phyloP scores from a whole-genome alignment of 2,888 invertebrate species.

The Opisthograptis luteolata region DNA sequence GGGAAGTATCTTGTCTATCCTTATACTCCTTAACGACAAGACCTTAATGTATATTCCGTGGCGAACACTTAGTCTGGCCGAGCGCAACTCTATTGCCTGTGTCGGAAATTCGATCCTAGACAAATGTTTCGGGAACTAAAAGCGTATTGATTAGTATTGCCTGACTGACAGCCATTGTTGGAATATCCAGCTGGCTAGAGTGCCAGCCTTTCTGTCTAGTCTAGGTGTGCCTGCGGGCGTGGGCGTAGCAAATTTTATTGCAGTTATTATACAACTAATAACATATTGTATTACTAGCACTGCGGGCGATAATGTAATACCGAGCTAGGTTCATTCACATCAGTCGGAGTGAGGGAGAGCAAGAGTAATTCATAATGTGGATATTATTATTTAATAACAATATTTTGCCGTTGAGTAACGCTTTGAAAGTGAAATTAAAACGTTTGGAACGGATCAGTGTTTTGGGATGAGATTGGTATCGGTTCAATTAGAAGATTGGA shows the following conservation, averaged over 20 bases:
- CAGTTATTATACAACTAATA: slow-evolving; percentile 48
- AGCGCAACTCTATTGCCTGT: slow-evolving; percentile 31
- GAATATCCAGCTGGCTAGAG: slow-evolving; percentile 38
- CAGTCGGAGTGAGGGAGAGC: slow-evolving; percentile 39
- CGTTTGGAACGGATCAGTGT: slow-evolving; percentile 1
- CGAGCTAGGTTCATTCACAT: slow-evolving; percentile 58
- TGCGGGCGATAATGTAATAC: slow-evolving; percentile 52
- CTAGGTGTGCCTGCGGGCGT: slow-evolving; percentile 48
- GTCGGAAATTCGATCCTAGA: slow-evolving; percentile 47
- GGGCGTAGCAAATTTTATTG: slow-evolving; percentile 51
- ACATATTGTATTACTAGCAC: slow-evolving; percentile 43
- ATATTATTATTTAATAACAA: slow-evolving; percentile 34
- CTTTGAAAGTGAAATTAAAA: slow-evolving; percentile 33
- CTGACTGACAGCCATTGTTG: slow-evolving; percentile 55
- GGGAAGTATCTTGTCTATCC: neutral
- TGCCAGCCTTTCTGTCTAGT: slow-evolving; percentile 46
- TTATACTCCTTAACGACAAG: neutral
- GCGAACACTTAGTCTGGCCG: slow-evolving; percentile 13
- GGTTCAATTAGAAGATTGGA: slow-evolving; percentile 9
- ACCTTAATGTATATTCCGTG: slow-evolving; percentile 2
- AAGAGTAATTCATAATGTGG: slow-evolving; percentile 45
- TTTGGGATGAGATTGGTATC: slow-evolving; percentile 14
- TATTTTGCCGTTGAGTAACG: slow-evolving; percentile 30
- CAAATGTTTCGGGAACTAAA: slow-evolving; percentile 53
- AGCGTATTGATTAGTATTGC: slow-evolving; percentile 68